Evolutionary conservation across 2,797 vertebrate species (phyloP), one percentile per base, ranked within the genome.

Genomic region (Podargus strigoides): DNA sequence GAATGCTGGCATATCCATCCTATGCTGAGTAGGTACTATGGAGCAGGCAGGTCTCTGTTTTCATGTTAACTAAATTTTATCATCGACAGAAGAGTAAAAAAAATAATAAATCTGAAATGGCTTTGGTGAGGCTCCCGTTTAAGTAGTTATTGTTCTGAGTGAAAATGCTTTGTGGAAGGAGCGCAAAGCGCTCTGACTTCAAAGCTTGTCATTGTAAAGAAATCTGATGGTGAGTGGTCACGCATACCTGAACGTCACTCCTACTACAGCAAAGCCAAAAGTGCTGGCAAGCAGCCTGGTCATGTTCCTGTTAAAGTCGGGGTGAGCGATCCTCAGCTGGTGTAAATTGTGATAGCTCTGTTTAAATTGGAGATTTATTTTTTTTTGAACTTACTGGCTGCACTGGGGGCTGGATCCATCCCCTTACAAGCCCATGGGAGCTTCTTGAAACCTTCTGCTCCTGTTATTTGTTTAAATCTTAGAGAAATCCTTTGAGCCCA

Each of bases 221-320:
- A 94, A 93, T 90, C 93, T 95, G 96, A 85, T 86, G 94, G 92
- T 8, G 76, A 94, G 85, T 96, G 95, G 96, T 94, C 89, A 96
- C 41, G 91, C 96, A 95, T 95, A 96, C 94, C 95, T 96, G 95
- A 95, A 93, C 19, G 49, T 96, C 85, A 70, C 91, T 92, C 83
- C 91, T 91, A 10, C 74, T 88, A 49, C 87, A 89, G 87, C 89
- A 69, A 75, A 96, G 92, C 94, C 91, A 86, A 74, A 91, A 83
- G 50, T 46, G 76, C 94, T 96, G 95, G 95, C 85, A 72, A 21
- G 77, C 62, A 88, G 87, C 93, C 95, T 93, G 89, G 41, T 44
- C 60, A 4, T 93, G 85, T 69, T 88, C 55, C 87, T 63, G 19
- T 56, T 92, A 68, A 94, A 79, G 85, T n/a, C 55, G 47, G 89